phyloP scores from a whole-genome alignment of 2,797 vertebrate species.

The Acipenser transmontanus region DNA sequence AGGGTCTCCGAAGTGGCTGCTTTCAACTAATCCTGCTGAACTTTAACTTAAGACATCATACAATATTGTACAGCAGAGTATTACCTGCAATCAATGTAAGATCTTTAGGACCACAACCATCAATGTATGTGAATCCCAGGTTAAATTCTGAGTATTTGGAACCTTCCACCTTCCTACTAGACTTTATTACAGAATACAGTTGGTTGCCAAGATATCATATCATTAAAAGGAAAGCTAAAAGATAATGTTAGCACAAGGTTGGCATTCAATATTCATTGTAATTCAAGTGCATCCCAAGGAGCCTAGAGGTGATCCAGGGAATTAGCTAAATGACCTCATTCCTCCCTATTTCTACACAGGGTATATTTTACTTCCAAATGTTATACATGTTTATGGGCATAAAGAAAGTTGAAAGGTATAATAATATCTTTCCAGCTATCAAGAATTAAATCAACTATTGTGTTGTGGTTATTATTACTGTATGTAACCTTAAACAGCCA shows the following conservation, averaged over 20 bases:
- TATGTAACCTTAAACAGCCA: too few species aligned
- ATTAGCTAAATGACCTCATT: neutral
- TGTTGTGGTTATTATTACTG: too few species aligned
- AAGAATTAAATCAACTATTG: too few species aligned
- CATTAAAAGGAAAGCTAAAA: neutral
- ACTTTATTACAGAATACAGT: too few species aligned
- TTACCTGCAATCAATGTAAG: neutral
- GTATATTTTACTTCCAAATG: too few species aligned
- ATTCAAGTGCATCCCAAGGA: neutral
- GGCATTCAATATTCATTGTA: neutral
- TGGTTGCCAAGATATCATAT: neutral
- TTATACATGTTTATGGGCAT: too few species aligned
- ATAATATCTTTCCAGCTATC: too few species aligned
- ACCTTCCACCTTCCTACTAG: too few species aligned
- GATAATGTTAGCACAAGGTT: neutral
- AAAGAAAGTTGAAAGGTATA: too few species aligned
- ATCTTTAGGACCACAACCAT: neutral
- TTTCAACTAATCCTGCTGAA: neutral
- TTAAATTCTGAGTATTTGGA: too few species aligned
- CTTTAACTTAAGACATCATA: neutral
- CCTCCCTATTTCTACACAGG: neutral
- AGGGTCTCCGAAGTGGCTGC: neutral
- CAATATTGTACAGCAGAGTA: neutral
- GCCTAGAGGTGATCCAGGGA: neutral
- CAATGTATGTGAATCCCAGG: too few species aligned